Base-by-base conservation (phyloP, 1,140 invertebrate genomes). In the Drosophila ambigua region DNA sequence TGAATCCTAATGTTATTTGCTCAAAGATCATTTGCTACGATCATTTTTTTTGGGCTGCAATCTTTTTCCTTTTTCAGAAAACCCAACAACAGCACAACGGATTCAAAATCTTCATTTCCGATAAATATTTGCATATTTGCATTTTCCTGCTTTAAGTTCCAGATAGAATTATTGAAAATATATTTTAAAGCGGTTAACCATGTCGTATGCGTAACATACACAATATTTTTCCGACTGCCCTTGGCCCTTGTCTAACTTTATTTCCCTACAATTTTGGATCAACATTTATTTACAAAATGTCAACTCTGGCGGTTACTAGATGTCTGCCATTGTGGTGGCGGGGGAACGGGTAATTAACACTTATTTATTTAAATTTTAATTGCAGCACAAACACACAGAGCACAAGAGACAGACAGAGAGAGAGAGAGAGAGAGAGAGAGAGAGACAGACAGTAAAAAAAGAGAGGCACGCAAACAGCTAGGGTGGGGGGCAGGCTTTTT, bases 281-380 rank as follows among this genome's bases (percentile, higher is more conserved):
- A 15, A 35, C 61, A 43, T 31, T 45, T 35, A 49, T 68, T 69
- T 57, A 57, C 48, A 57, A 15, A 9, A 31, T 39, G 35, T 39
- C 35, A 39, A 39, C 35, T 13, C 11, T 5, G 13, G 46, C 46
- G 46, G 46, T 49, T 23, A 24, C 9, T 9, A 20, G 16, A 49
- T n/a, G 15, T 49, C 13, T 13, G 24, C n/a, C 0, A 8, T 31
- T 57, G 44, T 68, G 48, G 35, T 55, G 48, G 46, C 44, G 26
- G 15, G 52, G 9, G 20, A 13, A 2, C 15, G 43, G 26, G 53
- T 54, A 75, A 75, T 75, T 50, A 75, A 48, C 43, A 62, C 39
- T 52, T 72, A 64, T 54, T 54, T 50, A 67, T 76, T 76, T 68
- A 39, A 61, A 54, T 45, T 61, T 76, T 76, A 76, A 76, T 68